Percentiles rank a stretch among this genome's conserved stretches.
These are phyloP conservation scores for Trissolcus brochymenae DNA, from an alignment of 2,888 invertebrate genomes.

Conservation along the genomic window DNA sequence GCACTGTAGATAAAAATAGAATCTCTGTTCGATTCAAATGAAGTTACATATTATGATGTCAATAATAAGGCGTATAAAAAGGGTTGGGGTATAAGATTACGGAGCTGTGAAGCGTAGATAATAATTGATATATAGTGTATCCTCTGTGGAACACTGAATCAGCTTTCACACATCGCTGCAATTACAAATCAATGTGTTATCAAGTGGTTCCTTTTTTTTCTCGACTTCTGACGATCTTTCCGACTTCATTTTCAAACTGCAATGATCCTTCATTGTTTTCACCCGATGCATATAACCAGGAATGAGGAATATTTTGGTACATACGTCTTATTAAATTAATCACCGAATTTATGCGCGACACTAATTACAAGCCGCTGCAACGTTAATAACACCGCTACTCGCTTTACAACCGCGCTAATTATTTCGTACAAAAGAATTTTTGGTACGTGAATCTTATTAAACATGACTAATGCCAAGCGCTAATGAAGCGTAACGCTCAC, in stretches of 20 bases:
- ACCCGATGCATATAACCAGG: slow-evolving; percentile 1
- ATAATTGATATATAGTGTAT: too few relatives aligned
- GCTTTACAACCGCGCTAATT: slow-evolving; percentile 54
- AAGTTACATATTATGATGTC: too few relatives aligned
- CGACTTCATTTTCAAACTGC: not conserved
- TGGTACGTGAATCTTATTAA: slow-evolving; percentile 51
- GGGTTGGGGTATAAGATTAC: too few relatives aligned
- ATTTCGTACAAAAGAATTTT: slow-evolving; percentile 52
- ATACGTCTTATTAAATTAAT: slow-evolving; percentile 51
- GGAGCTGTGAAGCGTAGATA: too few relatives aligned
- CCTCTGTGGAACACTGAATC: too few relatives aligned
- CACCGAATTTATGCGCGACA: slow-evolving; percentile 51
- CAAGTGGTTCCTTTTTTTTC: not conserved
- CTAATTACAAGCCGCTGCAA: slow-evolving; percentile 50
- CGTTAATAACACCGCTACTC: slow-evolving; percentile 49
- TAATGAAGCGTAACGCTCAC: slow-evolving; percentile 47
- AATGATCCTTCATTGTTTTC: not conserved
- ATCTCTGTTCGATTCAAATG: too few relatives aligned
- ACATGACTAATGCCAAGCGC: slow-evolving; percentile 46
- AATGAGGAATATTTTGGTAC: slow-evolving; percentile 27
- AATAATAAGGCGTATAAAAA: too few relatives aligned
- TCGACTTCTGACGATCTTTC: too few relatives aligned
- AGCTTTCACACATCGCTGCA: too few relatives aligned
- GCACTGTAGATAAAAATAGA: too few relatives aligned
- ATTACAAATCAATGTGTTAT: not conserved